Percentiles rank a stretch among this genome's conserved stretches.
These are phyloP conservation scores for Mormyrus lacerda DNA, from an alignment of 2,113 vertebrate genomes.

Conservation along the genomic window DNA sequence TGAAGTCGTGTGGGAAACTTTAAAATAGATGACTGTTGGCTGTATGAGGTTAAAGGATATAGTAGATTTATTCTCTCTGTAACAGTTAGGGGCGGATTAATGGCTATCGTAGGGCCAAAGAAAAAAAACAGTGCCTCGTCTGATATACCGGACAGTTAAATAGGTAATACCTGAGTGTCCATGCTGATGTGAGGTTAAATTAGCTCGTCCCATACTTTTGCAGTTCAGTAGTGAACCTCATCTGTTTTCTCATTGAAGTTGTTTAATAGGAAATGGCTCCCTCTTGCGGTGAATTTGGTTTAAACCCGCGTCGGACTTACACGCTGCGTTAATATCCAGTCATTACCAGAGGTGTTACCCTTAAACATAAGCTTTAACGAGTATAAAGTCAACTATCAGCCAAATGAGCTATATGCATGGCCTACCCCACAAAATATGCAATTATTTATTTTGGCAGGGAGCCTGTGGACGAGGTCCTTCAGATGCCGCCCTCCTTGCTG, in stretches of 20 bases:
- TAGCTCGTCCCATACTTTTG: neutral
- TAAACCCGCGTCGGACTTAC: neutral
- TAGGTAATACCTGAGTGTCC: neutral
- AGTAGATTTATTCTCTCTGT: neutral
- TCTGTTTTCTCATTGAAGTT: neutral
- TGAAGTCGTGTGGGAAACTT: neutral
- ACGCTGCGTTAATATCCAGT: neutral
- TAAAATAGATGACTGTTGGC: neutral
- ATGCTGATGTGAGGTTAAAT: neutral
- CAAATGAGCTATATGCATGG: neutral
- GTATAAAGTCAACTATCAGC: neutral
- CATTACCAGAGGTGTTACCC: neutral
- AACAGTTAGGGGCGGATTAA: neutral
- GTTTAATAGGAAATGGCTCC: neutral
- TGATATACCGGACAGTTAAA: neutral
- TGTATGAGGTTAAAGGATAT: neutral
- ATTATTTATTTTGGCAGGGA: constrained; percentile 60
- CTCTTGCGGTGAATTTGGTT: neutral
- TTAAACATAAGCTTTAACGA: neutral
- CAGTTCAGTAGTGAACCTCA: neutral
- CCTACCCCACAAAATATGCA: too few relatives aligned
- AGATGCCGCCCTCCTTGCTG: constrained; percentile 90
- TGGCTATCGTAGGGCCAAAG: neutral
- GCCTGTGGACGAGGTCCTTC: constrained; percentile 93
- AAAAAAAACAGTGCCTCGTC: neutral